Evolutionary conservation across 2,888 invertebrate species (phyloP).

Genomic region (Hofmannophila pseudospretella): DNA sequence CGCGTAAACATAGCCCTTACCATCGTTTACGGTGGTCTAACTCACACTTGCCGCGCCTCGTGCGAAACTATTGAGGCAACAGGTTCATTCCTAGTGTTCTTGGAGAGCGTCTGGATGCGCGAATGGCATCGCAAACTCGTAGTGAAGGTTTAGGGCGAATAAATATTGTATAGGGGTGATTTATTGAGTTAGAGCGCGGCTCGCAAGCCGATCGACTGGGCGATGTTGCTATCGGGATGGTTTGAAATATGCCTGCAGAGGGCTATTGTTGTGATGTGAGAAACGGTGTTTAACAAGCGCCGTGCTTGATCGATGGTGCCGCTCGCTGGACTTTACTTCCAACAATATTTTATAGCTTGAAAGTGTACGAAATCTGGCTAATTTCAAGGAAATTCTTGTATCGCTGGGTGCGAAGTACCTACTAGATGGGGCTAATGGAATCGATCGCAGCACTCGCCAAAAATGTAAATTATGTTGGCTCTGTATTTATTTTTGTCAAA

Average conservation of each 20-base stretch:
- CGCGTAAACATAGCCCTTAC: conserved; percentile 50
- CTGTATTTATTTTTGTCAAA: too few relatives aligned
- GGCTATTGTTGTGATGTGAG: conserved; percentile 75
- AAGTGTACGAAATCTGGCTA: conserved; percentile 54
- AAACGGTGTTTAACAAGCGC: conserved; percentile 75
- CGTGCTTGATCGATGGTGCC: conserved; percentile 61
- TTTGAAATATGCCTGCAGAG: conserved; percentile 73
- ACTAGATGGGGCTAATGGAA: too few relatives aligned
- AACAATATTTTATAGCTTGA: conserved; percentile 51
- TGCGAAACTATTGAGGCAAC: not conserved
- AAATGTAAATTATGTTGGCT: too few relatives aligned
- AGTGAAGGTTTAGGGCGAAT: conserved; percentile 61
- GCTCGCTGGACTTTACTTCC: conserved; percentile 42
- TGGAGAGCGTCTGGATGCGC: conserved; percentile 1
- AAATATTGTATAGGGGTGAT: conserved; percentile 76
- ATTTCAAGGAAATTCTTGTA: too few relatives aligned
- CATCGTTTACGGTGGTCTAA: conserved; percentile 3
- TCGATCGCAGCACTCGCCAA: too few relatives aligned
- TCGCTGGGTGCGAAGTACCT: too few relatives aligned
- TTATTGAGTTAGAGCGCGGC: conserved; percentile 62
- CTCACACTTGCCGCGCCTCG: conserved; percentile 4
- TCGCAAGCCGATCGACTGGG: conserved; percentile 56
- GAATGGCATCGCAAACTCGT: conserved; percentile 38
- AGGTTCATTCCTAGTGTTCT: conserved; percentile 1
- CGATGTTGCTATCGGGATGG: conserved; percentile 70